Evolutionary conservation across 2,113 vertebrate species (phyloP).

Genomic region (Oryctolagus cuniculus): DNA sequence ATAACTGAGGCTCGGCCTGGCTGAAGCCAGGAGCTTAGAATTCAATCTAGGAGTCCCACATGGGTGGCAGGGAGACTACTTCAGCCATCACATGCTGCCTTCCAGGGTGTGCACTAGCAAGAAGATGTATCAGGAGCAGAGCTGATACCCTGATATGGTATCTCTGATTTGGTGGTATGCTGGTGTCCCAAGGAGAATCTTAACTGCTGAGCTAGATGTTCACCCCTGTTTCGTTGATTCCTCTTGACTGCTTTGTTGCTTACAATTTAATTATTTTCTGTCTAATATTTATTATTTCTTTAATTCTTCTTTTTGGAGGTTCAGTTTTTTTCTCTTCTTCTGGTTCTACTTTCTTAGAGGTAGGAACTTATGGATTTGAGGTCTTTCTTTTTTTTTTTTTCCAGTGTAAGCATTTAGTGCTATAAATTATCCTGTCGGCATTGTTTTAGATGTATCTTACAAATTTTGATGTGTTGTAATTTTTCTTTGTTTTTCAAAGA

Average conservation of each 20-base stretch:
- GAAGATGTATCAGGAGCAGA: too few relatives aligned
- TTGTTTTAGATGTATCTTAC: not conserved
- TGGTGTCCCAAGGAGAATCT: too few relatives aligned
- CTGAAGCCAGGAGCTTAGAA: too few relatives aligned
- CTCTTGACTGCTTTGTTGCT: not conserved
- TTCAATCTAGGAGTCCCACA: too few relatives aligned
- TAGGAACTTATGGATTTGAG: not conserved
- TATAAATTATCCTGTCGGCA: not conserved
- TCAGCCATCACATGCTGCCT: too few relatives aligned
- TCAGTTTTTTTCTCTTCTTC: constrained; percentile 3
- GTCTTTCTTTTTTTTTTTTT: constrained; percentile 4
- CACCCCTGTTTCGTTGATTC: not conserved
- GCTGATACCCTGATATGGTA: too few relatives aligned
- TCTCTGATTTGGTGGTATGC: too few relatives aligned
- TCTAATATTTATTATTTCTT: not conserved
- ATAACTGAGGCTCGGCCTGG: too few relatives aligned
- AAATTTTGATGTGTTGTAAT: constrained; percentile 35
- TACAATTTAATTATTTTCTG: constrained; percentile 49
- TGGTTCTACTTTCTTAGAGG: not conserved
- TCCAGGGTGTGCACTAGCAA: too few relatives aligned
- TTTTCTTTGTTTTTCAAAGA: not conserved
- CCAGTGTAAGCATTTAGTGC: not conserved
- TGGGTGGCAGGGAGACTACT: too few relatives aligned
- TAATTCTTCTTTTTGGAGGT: constrained; percentile 4
- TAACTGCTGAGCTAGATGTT: too few relatives aligned